phyloP scores from a whole-genome alignment of 2,888 invertebrate species.

The Sinodicranocentrus sp. region DNA sequence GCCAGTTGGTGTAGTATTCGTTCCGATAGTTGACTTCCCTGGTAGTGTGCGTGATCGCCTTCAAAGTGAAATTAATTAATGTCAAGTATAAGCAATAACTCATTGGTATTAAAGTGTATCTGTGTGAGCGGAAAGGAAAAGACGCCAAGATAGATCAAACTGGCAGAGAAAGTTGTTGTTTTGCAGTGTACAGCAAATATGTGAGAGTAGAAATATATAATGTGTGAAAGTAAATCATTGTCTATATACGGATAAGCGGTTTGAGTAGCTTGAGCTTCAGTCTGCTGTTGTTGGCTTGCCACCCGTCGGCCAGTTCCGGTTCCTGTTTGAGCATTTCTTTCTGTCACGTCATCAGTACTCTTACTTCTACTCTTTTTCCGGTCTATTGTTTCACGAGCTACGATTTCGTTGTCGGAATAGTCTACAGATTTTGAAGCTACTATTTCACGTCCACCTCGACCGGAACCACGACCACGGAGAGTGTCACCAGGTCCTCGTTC shows the following conservation, averaged over 20 bases:
- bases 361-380: conserved; percentile 82
- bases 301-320: conserved; percentile 67
- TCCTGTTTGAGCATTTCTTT: conserved; percentile 79
- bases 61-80: conserved; percentile 72
- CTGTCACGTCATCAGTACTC: conserved; percentile 91
- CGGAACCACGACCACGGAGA: conserved; percentile 70
- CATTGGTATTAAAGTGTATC: not conserved
- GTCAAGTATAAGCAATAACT: conserved; percentile 56
- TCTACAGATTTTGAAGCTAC: conserved; percentile 80
- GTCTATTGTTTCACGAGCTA: conserved; percentile 74
- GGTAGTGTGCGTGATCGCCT: conserved; percentile 76
- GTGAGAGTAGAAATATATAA: not conserved
- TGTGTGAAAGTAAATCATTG: not conserved
- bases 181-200: too few species aligned
- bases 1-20: conserved; percentile 77
- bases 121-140: not conserved
- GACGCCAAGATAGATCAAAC: too few species aligned
- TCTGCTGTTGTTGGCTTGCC: conserved; percentile 69
- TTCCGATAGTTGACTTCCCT: conserved; percentile 76
- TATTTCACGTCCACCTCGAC: conserved; percentile 76
- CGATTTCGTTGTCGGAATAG: conserved; percentile 80
- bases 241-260: conserved; percentile 64
- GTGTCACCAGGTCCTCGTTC: conserved; percentile 66
- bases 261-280: conserved; percentile 71
- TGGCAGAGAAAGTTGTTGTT: too few species aligned